Base-by-base conservation (phyloP, 2,888 invertebrate species). In the Aspidiotus destructor region DNA sequence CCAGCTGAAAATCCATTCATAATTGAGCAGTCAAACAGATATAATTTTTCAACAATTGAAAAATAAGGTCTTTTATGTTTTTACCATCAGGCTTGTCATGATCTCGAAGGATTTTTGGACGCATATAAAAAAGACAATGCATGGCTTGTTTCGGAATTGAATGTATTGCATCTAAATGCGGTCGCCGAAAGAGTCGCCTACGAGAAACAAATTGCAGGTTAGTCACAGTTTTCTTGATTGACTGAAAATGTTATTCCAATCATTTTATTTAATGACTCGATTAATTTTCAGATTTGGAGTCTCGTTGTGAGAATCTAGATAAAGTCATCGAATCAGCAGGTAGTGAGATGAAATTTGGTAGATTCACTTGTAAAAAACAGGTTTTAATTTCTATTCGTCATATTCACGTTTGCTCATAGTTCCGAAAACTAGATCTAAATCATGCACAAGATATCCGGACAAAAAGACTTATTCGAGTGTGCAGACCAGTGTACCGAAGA, bases 71-170 rank as follows among this genome's bases (percentile, higher is more conserved):
- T 28, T 42, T 13, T 52, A 44, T 15, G 9, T 16, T 55, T 52
- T 44, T 2, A 15, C 40, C 42, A 61, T 53, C 16, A 71, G 70
- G 69, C 69, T 54, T 71, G 70, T 72, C 83, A 84, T 74, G 82
- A 84, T 71, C 80, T 89, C 74, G 83, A 86, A 77, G 78, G 85
- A 69, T 85, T 86, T 73, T 83, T 85, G 53, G 89, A 89, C 76
- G 89, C 89, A 0, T 89, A 87, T 74, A 88, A 87, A 78, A 86
- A 86, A 77, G 89, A 89, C 75, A 90, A 90, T 78, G 84, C 85
- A 41, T 86, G 84, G 76, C 79, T 90, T 61, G 82, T 89, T 69
- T 83, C 84, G 76, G 88, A 89, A 79, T 87, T 86, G 75, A 89
- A 88, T 54, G 41, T 41, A 48, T 41, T 63, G 6, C 28, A 63